These are phyloP conservation scores for Nyleta sp. DNA, from an alignment of 2,888 invertebrate genomes.

Conservation along the genomic window DNA sequence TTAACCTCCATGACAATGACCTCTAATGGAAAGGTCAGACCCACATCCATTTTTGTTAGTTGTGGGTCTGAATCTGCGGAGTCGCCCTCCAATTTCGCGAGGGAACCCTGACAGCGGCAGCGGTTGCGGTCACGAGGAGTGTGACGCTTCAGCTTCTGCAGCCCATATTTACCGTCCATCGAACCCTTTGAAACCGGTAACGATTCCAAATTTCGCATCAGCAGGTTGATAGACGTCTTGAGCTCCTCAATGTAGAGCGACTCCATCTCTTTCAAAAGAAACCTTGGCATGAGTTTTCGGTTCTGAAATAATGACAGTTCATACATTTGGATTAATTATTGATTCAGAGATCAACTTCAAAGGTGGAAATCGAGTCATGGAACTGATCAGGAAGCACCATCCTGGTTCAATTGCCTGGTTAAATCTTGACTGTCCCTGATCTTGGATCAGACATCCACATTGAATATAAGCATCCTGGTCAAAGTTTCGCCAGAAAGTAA, in stretches of 20 bases:
- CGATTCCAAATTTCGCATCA: constrained; percentile 99
- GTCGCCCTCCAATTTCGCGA: constrained; percentile 96
- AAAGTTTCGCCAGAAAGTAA: too few relatives aligned
- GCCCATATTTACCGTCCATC: constrained; percentile 98
- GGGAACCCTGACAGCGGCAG: constrained; percentile 92
- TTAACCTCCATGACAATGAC: constrained; percentile 99
- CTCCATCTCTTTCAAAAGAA: constrained; percentile 99
- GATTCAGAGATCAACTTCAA: neutral
- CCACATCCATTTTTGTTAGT: constrained; percentile 99
- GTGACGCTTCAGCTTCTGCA: constrained; percentile 99
- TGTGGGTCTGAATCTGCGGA: constrained; percentile 97
- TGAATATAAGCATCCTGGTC: too few relatives aligned
- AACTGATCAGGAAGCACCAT: too few relatives aligned
- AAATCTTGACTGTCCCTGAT: too few relatives aligned
- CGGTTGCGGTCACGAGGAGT: constrained; percentile 88
- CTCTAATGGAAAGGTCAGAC: constrained; percentile 98
- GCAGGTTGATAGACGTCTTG: constrained; percentile 97
- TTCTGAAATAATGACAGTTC: constrained; percentile 85
- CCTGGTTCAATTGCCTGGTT: too few relatives aligned
- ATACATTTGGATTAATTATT: constrained; percentile 1
- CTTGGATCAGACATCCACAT: too few relatives aligned
- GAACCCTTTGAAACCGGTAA: constrained; percentile 99
- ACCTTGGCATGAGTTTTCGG: constrained; percentile 98
- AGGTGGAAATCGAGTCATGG: neutral
- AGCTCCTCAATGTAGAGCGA: constrained; percentile 99